phyloP scores from a whole-genome alignment of 30 jellyfish, hydroid and myxozoan genomes.

The Clytia hemisphaerica region DNA sequence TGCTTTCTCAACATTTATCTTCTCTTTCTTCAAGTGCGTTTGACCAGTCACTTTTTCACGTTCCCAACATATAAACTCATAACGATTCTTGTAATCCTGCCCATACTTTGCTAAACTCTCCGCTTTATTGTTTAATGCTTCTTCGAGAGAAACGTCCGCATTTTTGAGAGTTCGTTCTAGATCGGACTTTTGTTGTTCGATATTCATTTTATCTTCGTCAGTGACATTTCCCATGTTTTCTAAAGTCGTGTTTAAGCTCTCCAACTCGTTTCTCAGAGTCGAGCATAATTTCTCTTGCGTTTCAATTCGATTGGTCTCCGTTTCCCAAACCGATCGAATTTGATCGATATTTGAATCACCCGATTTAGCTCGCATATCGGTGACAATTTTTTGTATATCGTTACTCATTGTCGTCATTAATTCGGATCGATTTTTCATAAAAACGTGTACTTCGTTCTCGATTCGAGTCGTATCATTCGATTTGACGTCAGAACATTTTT shows the following conservation, averaged over 20 bases:
- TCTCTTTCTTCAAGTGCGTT: conserved; percentile 22
- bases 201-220: conserved; percentile 47
- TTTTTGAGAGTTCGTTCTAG: conserved; percentile 12
- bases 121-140: conserved; percentile 35
- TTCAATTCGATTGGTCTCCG: conserved; percentile 40
- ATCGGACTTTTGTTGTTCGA: conserved; percentile 34
- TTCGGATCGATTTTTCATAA: conserved; percentile 45
- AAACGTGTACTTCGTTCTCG: conserved; percentile 51
- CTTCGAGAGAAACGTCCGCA: conserved; percentile 45
- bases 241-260: conserved; percentile 34
- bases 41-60: conserved; percentile 50
- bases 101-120: conserved; percentile 44
- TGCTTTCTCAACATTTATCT: conserved; percentile 30
- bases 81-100: conserved; percentile 50
- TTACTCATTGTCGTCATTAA: conserved; percentile 51
- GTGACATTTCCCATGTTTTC: conserved; percentile 56
- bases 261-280: conserved; percentile 38
- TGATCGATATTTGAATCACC: conserved; percentile 35
- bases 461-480: conserved; percentile 32
- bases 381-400: conserved; percentile 42
- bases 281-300: conserved; percentile 58
- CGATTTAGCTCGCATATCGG: conserved; percentile 11
- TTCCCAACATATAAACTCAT: conserved; percentile 79
- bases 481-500: conserved; percentile 42
- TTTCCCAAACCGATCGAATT: conserved; percentile 52